phyloP scores from a whole-genome alignment of 2,113 vertebrate species.

The Onychostoma macrolepis region DNA sequence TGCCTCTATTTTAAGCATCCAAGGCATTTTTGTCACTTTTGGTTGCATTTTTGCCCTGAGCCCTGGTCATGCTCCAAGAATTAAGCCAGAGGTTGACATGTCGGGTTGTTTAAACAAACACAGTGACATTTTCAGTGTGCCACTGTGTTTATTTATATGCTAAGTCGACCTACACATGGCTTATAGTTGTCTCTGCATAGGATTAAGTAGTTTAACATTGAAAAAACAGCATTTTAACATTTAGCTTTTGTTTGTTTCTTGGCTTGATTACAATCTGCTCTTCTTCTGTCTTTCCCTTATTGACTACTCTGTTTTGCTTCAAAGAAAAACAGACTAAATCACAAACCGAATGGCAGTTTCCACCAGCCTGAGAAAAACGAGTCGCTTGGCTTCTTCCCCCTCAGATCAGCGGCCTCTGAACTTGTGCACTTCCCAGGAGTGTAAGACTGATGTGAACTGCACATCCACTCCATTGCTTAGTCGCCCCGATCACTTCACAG shows the following conservation, averaged over 20 bases:
- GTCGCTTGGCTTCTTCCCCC: conserved; percentile 33
- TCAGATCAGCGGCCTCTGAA: not conserved
- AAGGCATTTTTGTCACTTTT: not conserved
- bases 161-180: not conserved
- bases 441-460: conserved; percentile 50
- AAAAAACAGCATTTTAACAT: not conserved
- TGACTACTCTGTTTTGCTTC: conserved; percentile 52
- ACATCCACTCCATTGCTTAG: conserved; percentile 37
- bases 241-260: not conserved
- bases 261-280: not conserved
- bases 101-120: not conserved
- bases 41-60: not conserved
- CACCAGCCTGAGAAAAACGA: conserved; percentile 23
- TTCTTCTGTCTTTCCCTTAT: conserved; percentile 58
- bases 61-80: not conserved
- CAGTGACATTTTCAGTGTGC: not conserved
- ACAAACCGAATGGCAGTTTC: conserved; percentile 55
- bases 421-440: not conserved
- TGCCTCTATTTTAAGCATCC: not conserved
- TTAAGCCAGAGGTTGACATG: not conserved
- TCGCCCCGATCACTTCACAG: conserved; percentile 25
- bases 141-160: not conserved
- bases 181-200: not conserved
- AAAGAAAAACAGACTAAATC: conserved; percentile 64
- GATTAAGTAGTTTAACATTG: not conserved